Conservation (phyloP, 2,797 vertebrate species). For the Hemibagrus guttatus region DNA sequence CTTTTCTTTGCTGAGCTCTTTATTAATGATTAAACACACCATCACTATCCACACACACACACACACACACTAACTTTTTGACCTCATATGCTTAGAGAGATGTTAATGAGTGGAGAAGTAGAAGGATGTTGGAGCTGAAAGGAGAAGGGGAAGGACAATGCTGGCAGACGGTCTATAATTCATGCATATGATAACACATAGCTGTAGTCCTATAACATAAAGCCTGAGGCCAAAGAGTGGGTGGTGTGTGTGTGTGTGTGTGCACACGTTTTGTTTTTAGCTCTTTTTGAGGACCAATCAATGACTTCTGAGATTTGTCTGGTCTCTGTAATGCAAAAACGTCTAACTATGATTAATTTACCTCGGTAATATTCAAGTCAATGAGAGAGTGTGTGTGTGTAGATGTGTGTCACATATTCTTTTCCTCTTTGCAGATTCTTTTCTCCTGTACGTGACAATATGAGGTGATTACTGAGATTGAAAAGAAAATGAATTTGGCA, state of each 20-base stretch:
- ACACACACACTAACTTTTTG: neutral
- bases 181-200: neutral
- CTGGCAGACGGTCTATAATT: neutral
- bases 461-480: slow-evolving; percentile 41
- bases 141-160: neutral
- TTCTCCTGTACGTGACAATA: slow-evolving; percentile 32
- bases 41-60: neutral
- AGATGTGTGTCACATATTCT: slow-evolving; percentile 18
- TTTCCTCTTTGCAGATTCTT: slow-evolving; percentile 26
- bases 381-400: slow-evolving; percentile 25
- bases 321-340: neutral
- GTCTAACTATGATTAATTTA: neutral
- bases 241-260: neutral
- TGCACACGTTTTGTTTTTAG: neutral
- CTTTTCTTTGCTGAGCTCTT: neutral
- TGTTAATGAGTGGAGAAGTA: neutral
- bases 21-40: neutral
- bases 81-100: neutral
- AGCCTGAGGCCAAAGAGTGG: neutral
- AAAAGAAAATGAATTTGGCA: slow-evolving; percentile 42
- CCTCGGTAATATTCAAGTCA: neutral
- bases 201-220: neutral
- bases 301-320: neutral
- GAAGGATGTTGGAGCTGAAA: neutral
- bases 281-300: neutral